These are phyloP conservation scores for Ophonus ardosiacus DNA, from an alignment of 2,888 invertebrate species.

Conservation along the genomic window DNA sequence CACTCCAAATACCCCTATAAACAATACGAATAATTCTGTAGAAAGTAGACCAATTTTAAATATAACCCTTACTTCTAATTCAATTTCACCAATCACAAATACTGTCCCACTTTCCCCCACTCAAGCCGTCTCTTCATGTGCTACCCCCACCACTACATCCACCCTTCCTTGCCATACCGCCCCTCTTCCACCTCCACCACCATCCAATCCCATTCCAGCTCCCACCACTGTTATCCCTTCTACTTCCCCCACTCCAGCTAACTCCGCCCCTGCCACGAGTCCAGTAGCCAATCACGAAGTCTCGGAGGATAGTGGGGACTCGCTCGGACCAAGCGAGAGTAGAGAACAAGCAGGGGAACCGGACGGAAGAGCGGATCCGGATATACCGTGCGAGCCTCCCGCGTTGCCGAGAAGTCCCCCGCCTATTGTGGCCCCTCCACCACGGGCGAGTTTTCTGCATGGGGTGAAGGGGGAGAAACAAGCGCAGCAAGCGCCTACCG, in stretches of 20 bases:
- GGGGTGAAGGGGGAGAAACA: constrained; percentile 68
- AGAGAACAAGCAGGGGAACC: constrained; percentile 90
- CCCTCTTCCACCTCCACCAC: neutral
- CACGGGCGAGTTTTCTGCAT: constrained; percentile 85
- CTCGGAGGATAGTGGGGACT: constrained; percentile 63
- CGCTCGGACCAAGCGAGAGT: constrained; percentile 78
- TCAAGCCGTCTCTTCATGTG: constrained; percentile 13
- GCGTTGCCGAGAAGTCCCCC: constrained; percentile 85
- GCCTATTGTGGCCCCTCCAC: constrained; percentile 78
- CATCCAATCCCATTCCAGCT: neutral
- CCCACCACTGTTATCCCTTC: neutral
- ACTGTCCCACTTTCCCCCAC: constrained; percentile 1
- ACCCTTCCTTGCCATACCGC: neutral
- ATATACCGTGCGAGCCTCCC: constrained; percentile 80
- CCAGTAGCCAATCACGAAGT: constrained; percentile 34
- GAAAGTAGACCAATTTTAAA: neutral
- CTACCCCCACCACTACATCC: constrained; percentile 15
- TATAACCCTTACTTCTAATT: neutral
- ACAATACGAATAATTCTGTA: neutral
- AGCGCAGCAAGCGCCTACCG: neutral
- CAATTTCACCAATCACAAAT: neutral
- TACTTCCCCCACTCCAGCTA: neutral
- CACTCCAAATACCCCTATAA: neutral
- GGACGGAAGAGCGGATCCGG: constrained; percentile 91
- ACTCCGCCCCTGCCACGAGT: neutral